Evolutionary conservation across 1,140 invertebrate genomes (phyloP).

Genomic region (Bombyx mandarina): DNA sequence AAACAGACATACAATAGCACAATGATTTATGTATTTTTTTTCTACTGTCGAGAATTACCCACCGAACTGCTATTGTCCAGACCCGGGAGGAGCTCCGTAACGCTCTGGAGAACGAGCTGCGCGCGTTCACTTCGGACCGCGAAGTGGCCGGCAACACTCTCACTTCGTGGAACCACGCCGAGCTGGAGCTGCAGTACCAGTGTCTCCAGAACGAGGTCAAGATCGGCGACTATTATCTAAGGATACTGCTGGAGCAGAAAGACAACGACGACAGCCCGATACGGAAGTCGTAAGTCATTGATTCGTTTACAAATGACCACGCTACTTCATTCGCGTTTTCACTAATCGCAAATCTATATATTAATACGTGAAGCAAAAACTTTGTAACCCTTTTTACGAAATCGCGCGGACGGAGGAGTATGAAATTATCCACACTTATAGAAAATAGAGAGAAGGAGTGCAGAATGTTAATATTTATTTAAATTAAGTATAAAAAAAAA

Average conservation of each 20-base stretch:
- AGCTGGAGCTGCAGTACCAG: constrained; percentile 95
- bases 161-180: constrained; percentile 98
- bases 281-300: constrained; percentile 83
- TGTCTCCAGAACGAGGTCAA: constrained; percentile 96
- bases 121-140: constrained; percentile 90
- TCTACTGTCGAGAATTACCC: too few species aligned
- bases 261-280: constrained; percentile 89
- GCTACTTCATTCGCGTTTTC: neutral
- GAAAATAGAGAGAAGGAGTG: too few species aligned
- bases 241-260: constrained; percentile 93
- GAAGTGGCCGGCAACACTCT: constrained; percentile 86
- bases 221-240: constrained; percentile 98
- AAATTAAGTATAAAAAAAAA: neutral
- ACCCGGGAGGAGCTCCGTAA: constrained; percentile 95
- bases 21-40: too few species aligned
- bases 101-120: constrained; percentile 94
- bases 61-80: constrained; percentile 54
- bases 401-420: too few species aligned
- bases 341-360: neutral
- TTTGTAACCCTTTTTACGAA: too few species aligned
- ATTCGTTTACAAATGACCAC: too few species aligned
- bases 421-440: too few species aligned
- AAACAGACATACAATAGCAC: too few species aligned
- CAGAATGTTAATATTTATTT: neutral
- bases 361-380: too few species aligned